Conservation (phyloP, 2,888 invertebrate species). For the Leucophora obtusa region DNA sequence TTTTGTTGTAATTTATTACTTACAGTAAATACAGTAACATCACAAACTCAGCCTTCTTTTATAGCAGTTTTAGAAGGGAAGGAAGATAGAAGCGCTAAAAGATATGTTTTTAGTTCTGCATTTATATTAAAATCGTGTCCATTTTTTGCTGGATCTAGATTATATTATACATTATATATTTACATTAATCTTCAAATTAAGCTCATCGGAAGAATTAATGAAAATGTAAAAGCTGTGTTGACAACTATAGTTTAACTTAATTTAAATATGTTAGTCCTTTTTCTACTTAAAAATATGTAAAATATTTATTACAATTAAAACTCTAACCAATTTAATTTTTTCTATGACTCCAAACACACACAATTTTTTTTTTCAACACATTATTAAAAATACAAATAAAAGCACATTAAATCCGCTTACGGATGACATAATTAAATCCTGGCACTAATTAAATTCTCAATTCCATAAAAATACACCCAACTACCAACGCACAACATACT, state of each 20-base stretch:
- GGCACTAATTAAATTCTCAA: conserved; percentile 75
- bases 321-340: conserved; percentile 14
- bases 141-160: no score
- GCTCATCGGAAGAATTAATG: no score
- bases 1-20: no score
- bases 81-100: no score
- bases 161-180: no score
- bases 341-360: not conserved
- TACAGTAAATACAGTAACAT: no score
- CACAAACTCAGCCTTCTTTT: no score
- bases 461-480: conserved; percentile 62
- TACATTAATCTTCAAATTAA: no score
- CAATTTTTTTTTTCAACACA: conserved; percentile 50
- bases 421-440: conserved; percentile 77
- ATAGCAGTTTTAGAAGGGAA: no score
- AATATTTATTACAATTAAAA: conserved; percentile 49
- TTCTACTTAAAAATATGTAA: conserved; percentile 16
- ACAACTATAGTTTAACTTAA: not conserved
- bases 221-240: no score
- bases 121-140: no score
- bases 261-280: not conserved
- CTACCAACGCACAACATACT: conserved; percentile 52
- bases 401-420: conserved; percentile 65
- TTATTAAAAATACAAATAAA: conserved; percentile 64
- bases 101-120: no score